Evolutionary conservation across 1,140 invertebrate species (phyloP), one percentile per base, ranked within the genome.

Genomic region (Micrasema minimum): DNA sequence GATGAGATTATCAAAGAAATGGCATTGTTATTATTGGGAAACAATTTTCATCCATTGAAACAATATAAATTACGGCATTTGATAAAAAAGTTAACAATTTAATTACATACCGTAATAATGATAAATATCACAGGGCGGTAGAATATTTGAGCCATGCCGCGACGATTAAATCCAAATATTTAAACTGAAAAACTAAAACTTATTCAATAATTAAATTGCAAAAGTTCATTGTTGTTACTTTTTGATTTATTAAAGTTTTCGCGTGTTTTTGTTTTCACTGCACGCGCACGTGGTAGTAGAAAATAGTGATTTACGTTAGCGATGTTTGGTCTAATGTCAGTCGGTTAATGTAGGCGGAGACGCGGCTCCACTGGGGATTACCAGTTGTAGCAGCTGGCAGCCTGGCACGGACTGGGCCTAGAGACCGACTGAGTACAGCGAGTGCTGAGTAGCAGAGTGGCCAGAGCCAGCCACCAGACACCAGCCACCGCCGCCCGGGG

Each of bases 51-150:
- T n/a, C n/a, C n/a, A n/a, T n/a, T n/a, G n/a, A n/a, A n/a, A n/a
- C n/a, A n/a, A 16, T n/a, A 5, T 16, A 5, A 2, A 2, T 31
- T 31, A 31, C 7, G 26, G 6, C 43, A 46, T n/a, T n/a, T n/a
- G 12, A 46, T 46, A 46, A 46, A 46, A 46, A 51, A n/a, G 22
- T 22, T 22, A 23, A 50, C 9, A 4, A 59, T 59, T 9, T 20
- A 38, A 59, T 59, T 59, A n/a, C n/a, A n/a, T n/a, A 59, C 55
- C 55, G 55, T 59, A 20, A 59, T 41, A 41, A 59, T 22, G 35
- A 59, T 41, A 59, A 59, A 59, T 59, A 59, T 59, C 55, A 59
- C 55, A 18, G 55, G 55, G 35, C 37, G 55, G 18, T 59, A 59
- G 22, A 59, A 59, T 11, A 38, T 59, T 20, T 59, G n/a, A 12